Evolutionary conservation across 2,113 vertebrate species (phyloP), one percentile per base, ranked within the genome.

Genomic region (Lepidothrix coronata): DNA sequence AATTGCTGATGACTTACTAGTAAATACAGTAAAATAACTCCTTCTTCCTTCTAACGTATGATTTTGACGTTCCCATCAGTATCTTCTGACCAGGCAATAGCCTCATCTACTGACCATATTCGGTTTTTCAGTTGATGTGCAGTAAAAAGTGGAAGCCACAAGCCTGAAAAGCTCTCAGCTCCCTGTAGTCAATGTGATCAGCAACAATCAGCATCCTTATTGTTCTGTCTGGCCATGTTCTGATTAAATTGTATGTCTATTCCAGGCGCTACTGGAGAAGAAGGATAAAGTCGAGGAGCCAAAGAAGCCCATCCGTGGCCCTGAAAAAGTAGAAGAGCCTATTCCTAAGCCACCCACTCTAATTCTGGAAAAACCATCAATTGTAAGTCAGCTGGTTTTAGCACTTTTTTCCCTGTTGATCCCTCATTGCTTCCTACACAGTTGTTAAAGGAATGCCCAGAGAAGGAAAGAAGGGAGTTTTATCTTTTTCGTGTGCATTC

Each of bases 281-380:
- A 98, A 98, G 48, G 88, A 77, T 11, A 87, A 95, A 67, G 41
- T n/a, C 73, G 54, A 65, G 39, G 79, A 98, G 79, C 81, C 68
- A 21, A 96, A 95, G 91, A 98, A 98, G 80, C 85, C 97, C 8
- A 91, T 97, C 18, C 96, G 89, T 67, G 98, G 98, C 86, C 97
- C 97, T 91, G 91, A 98, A 73, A 98, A 94, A 96, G 96, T 91
- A 44, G 95, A 98, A 86, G 98, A 98, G 59, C 97, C 98, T 27
- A 58, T 95, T 52, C 95, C 97, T 93, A 98, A 97, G 25, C 98
- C 98, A 58, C 96, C 95, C 61, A 99, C 99, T 41, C 98, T 99
- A 66, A 84, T 63, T 49, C 96, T 99, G 92, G 97, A 98, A 57
- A 96, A 89, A 37, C 97, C 98, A 31, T 97, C 98, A 74, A 95